phyloP scores from a whole-genome alignment of 2,797 vertebrate species.

The Vultur gryphus region DNA sequence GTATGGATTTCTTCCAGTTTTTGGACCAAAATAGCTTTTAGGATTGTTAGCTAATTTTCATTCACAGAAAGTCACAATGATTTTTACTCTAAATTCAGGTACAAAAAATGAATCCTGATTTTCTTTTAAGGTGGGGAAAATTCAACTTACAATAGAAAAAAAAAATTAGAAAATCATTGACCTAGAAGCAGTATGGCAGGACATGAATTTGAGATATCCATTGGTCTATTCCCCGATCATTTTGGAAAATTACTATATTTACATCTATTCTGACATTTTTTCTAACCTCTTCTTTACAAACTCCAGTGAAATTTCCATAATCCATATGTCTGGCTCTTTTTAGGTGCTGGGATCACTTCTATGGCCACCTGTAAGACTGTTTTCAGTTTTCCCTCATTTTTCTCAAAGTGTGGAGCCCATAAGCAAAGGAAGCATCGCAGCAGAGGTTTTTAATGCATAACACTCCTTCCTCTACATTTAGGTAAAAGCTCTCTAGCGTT shows the following conservation, averaged over 20 bases:
- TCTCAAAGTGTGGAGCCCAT: neutral
- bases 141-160: neutral
- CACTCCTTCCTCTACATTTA: neutral
- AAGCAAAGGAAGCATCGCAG: neutral
- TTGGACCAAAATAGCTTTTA: neutral
- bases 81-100: neutral
- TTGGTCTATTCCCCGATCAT: accelerated
- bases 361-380: neutral
- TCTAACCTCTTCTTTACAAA: neutral
- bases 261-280: neutral
- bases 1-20: neutral
- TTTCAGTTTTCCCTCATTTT: neutral
- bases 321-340: neutral
- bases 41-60: neutral
- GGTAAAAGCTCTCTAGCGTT: neutral
- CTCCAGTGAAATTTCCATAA: neutral
- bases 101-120: neutral
- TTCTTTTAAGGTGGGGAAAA: neutral
- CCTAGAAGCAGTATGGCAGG: neutral
- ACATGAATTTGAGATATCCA: neutral
- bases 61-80: neutral
- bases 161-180: neutral
- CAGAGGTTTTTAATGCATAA: neutral
- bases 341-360: neutral
- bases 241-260: neutral